Conservation (phyloP, 2,113 vertebrate species). For the Corynorhinus townsendii region DNA sequence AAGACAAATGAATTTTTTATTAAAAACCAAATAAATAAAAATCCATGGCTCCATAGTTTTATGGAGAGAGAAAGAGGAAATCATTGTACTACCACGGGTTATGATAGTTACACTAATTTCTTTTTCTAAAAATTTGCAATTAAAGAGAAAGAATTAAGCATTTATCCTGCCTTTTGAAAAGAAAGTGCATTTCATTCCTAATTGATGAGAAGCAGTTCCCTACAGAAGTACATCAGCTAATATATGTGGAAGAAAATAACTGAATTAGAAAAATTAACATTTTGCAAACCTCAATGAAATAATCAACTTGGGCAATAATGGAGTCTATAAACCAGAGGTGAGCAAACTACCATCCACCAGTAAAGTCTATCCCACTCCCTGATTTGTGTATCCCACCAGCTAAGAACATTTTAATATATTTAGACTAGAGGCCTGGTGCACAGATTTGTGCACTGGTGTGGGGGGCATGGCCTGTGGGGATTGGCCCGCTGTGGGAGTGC, state of each 20-base stretch:
- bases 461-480: no score
- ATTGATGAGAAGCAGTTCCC: background rate
- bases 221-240: background rate
- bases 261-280: background rate
- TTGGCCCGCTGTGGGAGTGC: no score
- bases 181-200: background rate
- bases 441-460: no score
- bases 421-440: background rate
- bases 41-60: background rate
- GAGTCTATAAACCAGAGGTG: background rate
- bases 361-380: background rate
- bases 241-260: background rate
- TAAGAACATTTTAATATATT: background rate
- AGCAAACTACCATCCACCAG: background rate
- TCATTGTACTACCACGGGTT: background rate
- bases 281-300: background rate
- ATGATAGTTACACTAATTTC: background rate
- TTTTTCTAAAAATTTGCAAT: background rate
- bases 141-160: background rate
- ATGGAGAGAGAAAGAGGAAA: background rate
- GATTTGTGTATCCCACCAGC: background rate
- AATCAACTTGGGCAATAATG: background rate
- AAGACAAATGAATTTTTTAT: background rate
- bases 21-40: background rate
- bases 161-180: background rate